Conservation (phyloP, 2,113 vertebrate species). For the Lophius piscatorius region DNA sequence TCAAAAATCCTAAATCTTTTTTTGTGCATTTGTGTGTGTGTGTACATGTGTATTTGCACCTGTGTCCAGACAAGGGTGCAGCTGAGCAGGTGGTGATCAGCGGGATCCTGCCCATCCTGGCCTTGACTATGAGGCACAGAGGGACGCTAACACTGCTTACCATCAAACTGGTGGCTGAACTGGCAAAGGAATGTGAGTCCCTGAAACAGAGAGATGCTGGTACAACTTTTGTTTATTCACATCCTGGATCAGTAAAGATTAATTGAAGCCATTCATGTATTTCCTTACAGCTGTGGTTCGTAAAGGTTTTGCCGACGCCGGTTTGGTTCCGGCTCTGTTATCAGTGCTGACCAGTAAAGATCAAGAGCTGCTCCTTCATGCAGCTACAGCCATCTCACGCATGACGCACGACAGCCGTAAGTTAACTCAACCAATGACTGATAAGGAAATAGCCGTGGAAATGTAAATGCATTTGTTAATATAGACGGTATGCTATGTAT, state of each 20-base stretch:
- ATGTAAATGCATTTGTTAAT: too few species aligned
- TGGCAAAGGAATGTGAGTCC: conserved; percentile 83
- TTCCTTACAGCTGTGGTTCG: conserved; percentile 81
- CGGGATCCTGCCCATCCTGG: conserved; percentile 81
- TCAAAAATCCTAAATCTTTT: too few species aligned
- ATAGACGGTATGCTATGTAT: too few species aligned
- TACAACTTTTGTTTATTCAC: background rate
- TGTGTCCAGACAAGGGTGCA: conserved; percentile 80
- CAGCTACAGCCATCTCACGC: conserved; percentile 80
- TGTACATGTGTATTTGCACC: conserved; percentile 10
- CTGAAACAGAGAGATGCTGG: background rate
- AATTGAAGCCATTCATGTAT: too few species aligned
- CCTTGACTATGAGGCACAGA: conserved; percentile 78
- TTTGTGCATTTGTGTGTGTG: background rate
- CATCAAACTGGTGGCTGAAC: conserved; percentile 84
- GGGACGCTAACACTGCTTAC: conserved; percentile 76
- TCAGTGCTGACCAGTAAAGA: conserved; percentile 82
- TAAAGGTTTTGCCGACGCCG: conserved; percentile 82
- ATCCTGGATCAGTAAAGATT: background rate
- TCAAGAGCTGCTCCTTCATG: conserved; percentile 82
- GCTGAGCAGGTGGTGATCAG: conserved; percentile 79
- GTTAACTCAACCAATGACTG: conserved; percentile 33
- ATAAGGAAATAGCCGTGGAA: too few species aligned
- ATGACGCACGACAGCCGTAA: conserved; percentile 85
- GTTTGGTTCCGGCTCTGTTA: conserved; percentile 79